Evolutionary conservation across 2,888 invertebrate species (phyloP).

Genomic region (Adineta ricciae): DNA sequence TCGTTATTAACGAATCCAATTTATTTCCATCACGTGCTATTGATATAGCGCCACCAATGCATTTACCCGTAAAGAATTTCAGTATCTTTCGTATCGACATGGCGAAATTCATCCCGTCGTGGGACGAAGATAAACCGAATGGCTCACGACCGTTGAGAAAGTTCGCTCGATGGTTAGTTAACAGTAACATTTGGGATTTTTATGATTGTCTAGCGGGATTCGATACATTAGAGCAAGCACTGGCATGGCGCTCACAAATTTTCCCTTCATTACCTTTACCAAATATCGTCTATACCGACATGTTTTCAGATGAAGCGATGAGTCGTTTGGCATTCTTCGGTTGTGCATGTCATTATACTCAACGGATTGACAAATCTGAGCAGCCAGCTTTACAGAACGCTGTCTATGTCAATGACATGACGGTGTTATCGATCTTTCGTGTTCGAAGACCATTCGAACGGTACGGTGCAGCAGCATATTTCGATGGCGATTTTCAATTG

Average conservation of each 20-base stretch:
- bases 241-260: neutral
- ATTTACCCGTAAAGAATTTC: neutral
- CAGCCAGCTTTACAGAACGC: neutral
- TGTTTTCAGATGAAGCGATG: neutral
- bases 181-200: neutral
- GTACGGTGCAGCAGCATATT: neutral
- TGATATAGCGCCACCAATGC: neutral
- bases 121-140: neutral
- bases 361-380: neutral
- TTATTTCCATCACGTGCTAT: neutral
- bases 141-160: neutral
- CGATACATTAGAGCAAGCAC: neutral
- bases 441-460: neutral
- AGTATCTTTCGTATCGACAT: neutral
- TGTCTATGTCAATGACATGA: neutral
- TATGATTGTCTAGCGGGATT: neutral
- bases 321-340: neutral
- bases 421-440: neutral
- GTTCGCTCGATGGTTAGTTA: neutral
- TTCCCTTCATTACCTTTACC: neutral
- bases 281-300: neutral
- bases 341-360: slow-evolving; percentile 1
- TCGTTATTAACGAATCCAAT: neutral
- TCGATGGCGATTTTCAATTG: neutral
- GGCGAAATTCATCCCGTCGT: neutral